These are phyloP conservation scores for Aricia agestis DNA, from an alignment of 1,140 invertebrate genomes.

Conservation along the genomic window DNA sequence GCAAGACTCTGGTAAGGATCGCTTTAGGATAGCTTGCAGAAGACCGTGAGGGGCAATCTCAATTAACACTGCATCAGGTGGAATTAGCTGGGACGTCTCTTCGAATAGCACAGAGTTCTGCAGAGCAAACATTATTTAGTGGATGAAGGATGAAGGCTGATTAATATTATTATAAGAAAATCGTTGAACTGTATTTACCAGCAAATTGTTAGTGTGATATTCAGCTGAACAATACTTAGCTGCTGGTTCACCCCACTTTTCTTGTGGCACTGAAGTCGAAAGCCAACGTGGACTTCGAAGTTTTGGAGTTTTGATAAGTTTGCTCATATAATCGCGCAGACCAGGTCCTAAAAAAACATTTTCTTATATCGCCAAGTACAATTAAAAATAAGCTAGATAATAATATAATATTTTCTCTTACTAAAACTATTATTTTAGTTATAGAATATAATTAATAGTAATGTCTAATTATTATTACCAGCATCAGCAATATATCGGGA, in stretches of 20 bases:
- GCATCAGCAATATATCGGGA: slow-evolving; percentile 81
- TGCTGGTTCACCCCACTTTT: slow-evolving; percentile 15
- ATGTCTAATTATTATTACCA: too few species aligned
- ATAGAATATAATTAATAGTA: too few species aligned
- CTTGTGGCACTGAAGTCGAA: slow-evolving; percentile 80
- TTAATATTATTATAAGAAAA: too few species aligned
- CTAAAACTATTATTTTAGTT: too few species aligned
- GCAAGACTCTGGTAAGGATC: not conserved
- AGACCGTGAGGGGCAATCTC: slow-evolving; percentile 77
- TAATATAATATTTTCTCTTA: too few species aligned
- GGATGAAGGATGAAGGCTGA: too few species aligned
- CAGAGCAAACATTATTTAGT: slow-evolving; percentile 12
- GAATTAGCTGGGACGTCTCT: slow-evolving; percentile 79
- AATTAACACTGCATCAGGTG: not conserved
- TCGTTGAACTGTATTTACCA: slow-evolving; percentile 57
- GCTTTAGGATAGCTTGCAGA: not conserved
- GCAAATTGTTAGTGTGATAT: slow-evolving; percentile 54
- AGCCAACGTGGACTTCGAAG: slow-evolving; percentile 86
- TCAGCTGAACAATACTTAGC: slow-evolving; percentile 75
- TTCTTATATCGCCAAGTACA: too few species aligned
- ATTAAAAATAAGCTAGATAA: too few species aligned
- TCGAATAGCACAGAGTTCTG: slow-evolving; percentile 88
- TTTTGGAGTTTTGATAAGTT: slow-evolving; percentile 82
- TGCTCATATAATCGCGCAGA: slow-evolving; percentile 77
- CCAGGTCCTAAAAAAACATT: too few species aligned